Evolutionary conservation across 1,140 invertebrate genomes (phyloP).

Genomic region (Brachystomella parvula): DNA sequence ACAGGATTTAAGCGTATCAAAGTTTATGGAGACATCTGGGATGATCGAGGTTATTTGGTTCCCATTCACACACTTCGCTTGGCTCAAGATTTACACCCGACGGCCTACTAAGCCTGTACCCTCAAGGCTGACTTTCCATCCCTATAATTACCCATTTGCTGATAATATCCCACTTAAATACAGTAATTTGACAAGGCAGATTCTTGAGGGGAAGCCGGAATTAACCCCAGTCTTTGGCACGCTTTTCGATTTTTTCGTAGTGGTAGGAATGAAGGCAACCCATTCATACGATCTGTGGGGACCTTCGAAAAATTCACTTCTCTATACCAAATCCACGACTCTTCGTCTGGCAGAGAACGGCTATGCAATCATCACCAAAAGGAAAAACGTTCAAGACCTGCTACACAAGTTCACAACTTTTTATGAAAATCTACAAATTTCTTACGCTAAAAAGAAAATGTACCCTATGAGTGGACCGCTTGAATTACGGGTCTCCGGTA

Average conservation of each 20-base stretch:
- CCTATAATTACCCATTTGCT: conserved; percentile 25
- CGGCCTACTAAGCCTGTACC: neutral
- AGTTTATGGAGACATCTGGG: conserved; percentile 7
- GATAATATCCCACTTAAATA: conserved; percentile 12
- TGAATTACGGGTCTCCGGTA: conserved; percentile 17
- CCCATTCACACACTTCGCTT: conserved; percentile 18
- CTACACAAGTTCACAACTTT: neutral
- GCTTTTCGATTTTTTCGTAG: neutral
- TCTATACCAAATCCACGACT: conserved; percentile 13
- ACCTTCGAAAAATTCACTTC: conserved; percentile 19
- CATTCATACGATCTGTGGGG: conserved; percentile 28
- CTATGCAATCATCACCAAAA: conserved; percentile 13
- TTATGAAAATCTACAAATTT: neutral
- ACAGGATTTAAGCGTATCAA: neutral
- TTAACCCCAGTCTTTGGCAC: conserved; percentile 3
- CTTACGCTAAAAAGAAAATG: neutral
- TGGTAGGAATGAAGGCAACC: neutral
- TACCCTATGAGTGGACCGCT: conserved; percentile 24
- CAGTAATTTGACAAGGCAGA: neutral
- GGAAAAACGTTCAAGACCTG: conserved; percentile 20
- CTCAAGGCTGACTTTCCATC: neutral
- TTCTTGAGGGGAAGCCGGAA: neutral
- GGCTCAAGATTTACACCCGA: conserved; percentile 21
- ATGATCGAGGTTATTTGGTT: conserved; percentile 21
- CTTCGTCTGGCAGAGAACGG: conserved; percentile 4